A percentile compares a stretch with the other conserved stretches of the same genome.
These are phyloP conservation scores for Tuta absoluta DNA, from an alignment of 2,888 invertebrate species.

Conservation along the genomic window DNA sequence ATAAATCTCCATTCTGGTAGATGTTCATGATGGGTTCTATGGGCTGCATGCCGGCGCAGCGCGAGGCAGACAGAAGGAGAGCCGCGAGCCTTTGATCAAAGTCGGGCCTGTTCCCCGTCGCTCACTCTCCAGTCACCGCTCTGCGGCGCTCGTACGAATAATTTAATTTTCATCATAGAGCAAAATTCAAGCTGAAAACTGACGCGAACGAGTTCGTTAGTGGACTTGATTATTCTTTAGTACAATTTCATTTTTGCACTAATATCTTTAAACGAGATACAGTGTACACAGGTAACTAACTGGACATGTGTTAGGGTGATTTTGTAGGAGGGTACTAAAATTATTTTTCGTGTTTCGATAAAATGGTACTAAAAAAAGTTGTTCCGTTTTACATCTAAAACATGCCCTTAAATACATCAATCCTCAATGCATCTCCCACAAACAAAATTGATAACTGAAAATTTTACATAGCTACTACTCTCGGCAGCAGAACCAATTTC, in stretches of 20 bases:
- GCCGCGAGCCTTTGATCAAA: conserved; percentile 63
- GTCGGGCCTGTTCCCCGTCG: conserved; percentile 62
- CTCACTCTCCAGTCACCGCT: conserved; percentile 53
- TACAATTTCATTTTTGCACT: neutral
- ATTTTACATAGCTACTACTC: too few relatives aligned
- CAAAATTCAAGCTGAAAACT: conserved; percentile 79
- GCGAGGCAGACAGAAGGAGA: conserved; percentile 63
- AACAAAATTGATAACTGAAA: too few relatives aligned
- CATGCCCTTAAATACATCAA: too few relatives aligned
- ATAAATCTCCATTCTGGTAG: conserved; percentile 62
- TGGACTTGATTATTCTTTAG: conserved; percentile 69
- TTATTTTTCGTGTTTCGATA: too few relatives aligned
- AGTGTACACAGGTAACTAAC: too few relatives aligned
- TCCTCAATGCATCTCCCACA: too few relatives aligned
- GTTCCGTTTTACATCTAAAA: too few relatives aligned
- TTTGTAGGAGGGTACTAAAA: too few relatives aligned
- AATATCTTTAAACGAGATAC: too few relatives aligned
- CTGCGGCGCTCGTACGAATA: conserved; percentile 71
- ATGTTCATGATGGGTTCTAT: conserved; percentile 45
- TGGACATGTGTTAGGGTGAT: too few relatives aligned
- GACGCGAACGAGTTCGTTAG: conserved; percentile 77
- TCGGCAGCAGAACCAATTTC: too few relatives aligned
- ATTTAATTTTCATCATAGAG: conserved; percentile 80
- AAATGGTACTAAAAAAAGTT: too few relatives aligned
- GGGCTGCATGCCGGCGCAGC: conserved; percentile 46